Conservation (phyloP, 2,888 invertebrate species). For the Camptogramma bilineatum region DNA sequence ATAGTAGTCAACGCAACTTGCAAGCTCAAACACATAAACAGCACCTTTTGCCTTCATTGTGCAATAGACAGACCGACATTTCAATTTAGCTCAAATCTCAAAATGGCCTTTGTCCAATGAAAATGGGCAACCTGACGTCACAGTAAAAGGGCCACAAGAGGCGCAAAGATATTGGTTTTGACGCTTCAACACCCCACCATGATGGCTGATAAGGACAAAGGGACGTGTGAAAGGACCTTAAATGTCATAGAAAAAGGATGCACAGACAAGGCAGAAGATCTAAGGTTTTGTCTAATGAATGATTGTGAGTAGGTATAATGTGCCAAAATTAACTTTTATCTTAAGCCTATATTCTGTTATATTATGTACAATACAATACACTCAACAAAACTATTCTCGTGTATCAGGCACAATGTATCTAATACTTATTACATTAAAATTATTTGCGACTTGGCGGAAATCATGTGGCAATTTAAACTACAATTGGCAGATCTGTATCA, state of each 20-base stretch:
- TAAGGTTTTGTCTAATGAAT: too few species aligned
- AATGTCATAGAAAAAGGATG: slow-evolving; percentile 42
- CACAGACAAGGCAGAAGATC: background rate
- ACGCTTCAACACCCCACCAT: slow-evolving; percentile 41
- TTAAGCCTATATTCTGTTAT: too few species aligned
- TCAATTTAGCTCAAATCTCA: slow-evolving; percentile 38
- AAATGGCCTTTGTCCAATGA: slow-evolving; percentile 42
- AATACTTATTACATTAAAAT: too few species aligned
- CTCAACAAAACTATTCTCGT: too few species aligned
- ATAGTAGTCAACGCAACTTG: background rate
- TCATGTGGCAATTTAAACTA: too few species aligned
- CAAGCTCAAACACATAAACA: background rate
- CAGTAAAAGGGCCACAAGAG: slow-evolving; percentile 36
- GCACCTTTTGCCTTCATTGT: slow-evolving; percentile 13
- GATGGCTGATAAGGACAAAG: slow-evolving; percentile 42
- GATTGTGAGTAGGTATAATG: too few species aligned
- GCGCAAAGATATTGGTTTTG: slow-evolving; percentile 43
- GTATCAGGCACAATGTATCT: too few species aligned
- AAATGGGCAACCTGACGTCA: slow-evolving; percentile 45
- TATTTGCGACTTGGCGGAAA: too few species aligned
- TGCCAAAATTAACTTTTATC: too few species aligned
- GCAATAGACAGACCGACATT: slow-evolving; percentile 32
- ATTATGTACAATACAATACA: too few species aligned
- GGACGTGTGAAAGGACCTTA: slow-evolving; percentile 42
- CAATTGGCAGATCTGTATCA: too few species aligned